Evolutionary conservation across 2,113 vertebrate genomes (phyloP), one percentile per base, ranked within the genome.

Genomic region (Strigops habroptila): DNA sequence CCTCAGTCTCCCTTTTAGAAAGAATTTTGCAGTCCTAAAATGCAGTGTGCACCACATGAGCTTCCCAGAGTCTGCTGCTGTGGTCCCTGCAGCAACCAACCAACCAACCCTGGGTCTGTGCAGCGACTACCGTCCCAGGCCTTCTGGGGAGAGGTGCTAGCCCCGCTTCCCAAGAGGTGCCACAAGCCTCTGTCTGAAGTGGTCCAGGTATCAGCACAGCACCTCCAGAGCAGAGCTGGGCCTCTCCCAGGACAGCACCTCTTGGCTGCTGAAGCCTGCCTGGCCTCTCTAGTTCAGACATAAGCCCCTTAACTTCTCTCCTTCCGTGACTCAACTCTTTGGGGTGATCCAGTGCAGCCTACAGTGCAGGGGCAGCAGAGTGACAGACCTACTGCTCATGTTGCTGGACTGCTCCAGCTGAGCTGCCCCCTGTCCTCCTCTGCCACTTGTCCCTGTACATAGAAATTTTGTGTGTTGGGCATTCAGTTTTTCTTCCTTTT

Each of bases 261-360:
- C 64, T 39, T 52, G 30, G 51, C 28, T 59, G 18, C 81, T 44
- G 25, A 24, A 18, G 46, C 49, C 51, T 43, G 19, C 19, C 46
- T 63, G 31, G 12, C 48, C 22, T 31, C 53, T 31, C 52, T 1
- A 7, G 8, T 3, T 7, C 14, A 39, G 14, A 9, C 25, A 62
- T 48, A 11, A 77, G 49, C 4, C 43, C 31, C 14, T 44, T 8
- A 46, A 19, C 53, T 62, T 57, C 25, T 23, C 33, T 12, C 18
- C 51, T 33, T 9, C 30, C 53, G 70, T 44, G 41, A 48, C 25
- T 43, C 39, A 15, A 6, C 16, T 75, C 30, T 46, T 27, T 4
- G 25, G 28, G 43, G 14, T 31, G 33, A 27, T 28, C 35, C 18
- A 0, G 0, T 0, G 0, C 1, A 37, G 39, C 46, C 35, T 24